phyloP scores from a whole-genome alignment of 2,113 vertebrate genomes.

The Accipiter virgatus region DNA sequence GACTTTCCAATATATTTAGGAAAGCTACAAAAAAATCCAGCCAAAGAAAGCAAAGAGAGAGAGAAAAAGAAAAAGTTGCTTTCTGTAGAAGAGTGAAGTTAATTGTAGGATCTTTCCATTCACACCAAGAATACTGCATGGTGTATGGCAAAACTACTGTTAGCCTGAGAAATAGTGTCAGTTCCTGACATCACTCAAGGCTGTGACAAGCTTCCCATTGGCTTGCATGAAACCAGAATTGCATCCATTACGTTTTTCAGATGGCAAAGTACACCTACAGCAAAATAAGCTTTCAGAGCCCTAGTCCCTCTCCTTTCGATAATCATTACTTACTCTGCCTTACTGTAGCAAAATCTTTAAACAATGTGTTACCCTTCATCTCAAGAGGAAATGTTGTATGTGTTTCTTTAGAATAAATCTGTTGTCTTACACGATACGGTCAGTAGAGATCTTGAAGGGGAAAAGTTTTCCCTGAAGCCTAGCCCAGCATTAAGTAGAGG shows the following conservation, averaged over 20 bases:
- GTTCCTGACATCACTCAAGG: neutral
- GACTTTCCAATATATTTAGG: neutral
- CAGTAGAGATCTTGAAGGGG: constrained; percentile 35
- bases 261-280: neutral
- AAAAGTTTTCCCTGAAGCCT: constrained; percentile 6
- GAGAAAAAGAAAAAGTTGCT: neutral
- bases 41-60: neutral
- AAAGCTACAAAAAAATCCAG: neutral
- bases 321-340: neutral
- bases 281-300: neutral
- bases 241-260: neutral
- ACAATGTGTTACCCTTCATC: neutral
- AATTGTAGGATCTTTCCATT: neutral
- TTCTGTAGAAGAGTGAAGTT: neutral
- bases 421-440: constrained; percentile 11
- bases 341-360: constrained; percentile 22
- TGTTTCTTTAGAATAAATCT: constrained; percentile 55
- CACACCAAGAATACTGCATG: neutral
- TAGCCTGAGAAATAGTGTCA: neutral
- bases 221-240: neutral
- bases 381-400: constrained; percentile 13
- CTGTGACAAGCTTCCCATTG: neutral
- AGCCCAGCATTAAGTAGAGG: constrained; percentile 34
- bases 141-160: neutral
- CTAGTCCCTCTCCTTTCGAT: neutral